Evolutionary conservation across 2,888 invertebrate genomes (phyloP), one percentile per base, ranked within the genome.

Genomic region (Melipona bicolor): DNA sequence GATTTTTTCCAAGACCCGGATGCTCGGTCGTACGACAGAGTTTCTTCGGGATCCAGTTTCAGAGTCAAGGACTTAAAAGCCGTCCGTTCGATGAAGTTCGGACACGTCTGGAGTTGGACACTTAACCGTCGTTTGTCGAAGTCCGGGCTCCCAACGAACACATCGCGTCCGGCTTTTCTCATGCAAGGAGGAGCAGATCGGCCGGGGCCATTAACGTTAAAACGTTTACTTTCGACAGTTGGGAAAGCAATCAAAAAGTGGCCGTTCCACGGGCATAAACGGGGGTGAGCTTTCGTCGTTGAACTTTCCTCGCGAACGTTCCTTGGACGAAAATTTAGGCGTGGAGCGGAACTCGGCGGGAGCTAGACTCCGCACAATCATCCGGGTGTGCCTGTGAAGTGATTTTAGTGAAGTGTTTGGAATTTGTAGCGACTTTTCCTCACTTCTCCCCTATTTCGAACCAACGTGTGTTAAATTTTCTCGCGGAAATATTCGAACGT

Each of bases 21-120:
- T 11, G 43, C 9, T 9, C 43, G 43, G 43, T 1, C 76, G 75
- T 65, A 64, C 70, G 36, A 5, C 59, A 43, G n/a, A 64, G 78
- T 80, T 86, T 72, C 87, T 83, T 81, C 72, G 59, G 77, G 73
- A 81, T 83, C 77, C 83, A 79, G 81, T 87, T 87, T 87, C 83
- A 83, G 83, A 87, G 83, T 81, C 83, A 87, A 87, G 87, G 79
- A 67, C 77, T 87, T 87, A 87, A 85, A 87, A 87, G 87, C 87
- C 69, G 69, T 75, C 36, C 79, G 80, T 80, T 69, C 72, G 77
- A 75, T 43, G 68, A 84, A 87, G 78, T 87, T 87, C 75, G 70
- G 75, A 79, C 84, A 76, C 83, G 83, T 64, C 67, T 77, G 73
- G 77, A 84, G 75, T 79, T 87, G 71, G 76, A 83, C 80, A 73